A percentile compares a stretch with the other conserved stretches of the same genome.
Conservation (phyloP, 2,888 invertebrate genomes). For the Synanthedon myopaeformis region DNA sequence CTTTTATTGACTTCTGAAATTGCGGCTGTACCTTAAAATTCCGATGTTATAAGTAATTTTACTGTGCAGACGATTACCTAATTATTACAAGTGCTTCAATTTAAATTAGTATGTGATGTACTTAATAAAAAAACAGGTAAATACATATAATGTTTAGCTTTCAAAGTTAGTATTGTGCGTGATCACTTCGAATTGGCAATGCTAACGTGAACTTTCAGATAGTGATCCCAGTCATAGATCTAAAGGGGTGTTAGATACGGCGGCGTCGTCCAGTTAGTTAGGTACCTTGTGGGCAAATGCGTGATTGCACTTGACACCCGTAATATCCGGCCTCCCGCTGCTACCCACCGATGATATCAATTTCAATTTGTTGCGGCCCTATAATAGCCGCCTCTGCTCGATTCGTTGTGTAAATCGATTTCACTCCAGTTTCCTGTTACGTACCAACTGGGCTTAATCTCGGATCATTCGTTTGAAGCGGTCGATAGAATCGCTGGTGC, state of each 20-base stretch:
- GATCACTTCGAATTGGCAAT: neutral
- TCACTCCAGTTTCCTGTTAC: slow-evolving; percentile 63
- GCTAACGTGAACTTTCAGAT: neutral
- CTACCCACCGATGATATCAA: slow-evolving; percentile 66
- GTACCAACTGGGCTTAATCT: slow-evolving; percentile 57
- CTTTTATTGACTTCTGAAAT: too few relatives aligned
- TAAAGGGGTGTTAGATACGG: slow-evolving; percentile 32
- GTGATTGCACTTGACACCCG: slow-evolving; percentile 65
- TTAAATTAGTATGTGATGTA: too few relatives aligned
- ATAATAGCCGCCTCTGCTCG: slow-evolving; percentile 55
- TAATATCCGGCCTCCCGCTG: slow-evolving; percentile 59
- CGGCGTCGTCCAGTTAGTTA: slow-evolving; percentile 1
- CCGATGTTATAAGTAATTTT: too few relatives aligned
- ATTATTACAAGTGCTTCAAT: too few relatives aligned
- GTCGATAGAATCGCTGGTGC: slow-evolving; percentile 32
- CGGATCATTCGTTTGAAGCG: slow-evolving; percentile 47
- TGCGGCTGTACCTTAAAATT: too few relatives aligned
- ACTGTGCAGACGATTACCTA: too few relatives aligned
- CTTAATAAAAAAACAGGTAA: too few relatives aligned
- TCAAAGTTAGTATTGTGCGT: neutral
- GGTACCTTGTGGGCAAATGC: slow-evolving; percentile 32
- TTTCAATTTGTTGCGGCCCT: slow-evolving; percentile 67
- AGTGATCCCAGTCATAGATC: slow-evolving; percentile 12
- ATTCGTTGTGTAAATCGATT: slow-evolving; percentile 62
- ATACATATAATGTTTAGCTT: too few relatives aligned